Evolutionary conservation across 2,888 invertebrate species (phyloP).

Genomic region (Cephus pulcher): DNA sequence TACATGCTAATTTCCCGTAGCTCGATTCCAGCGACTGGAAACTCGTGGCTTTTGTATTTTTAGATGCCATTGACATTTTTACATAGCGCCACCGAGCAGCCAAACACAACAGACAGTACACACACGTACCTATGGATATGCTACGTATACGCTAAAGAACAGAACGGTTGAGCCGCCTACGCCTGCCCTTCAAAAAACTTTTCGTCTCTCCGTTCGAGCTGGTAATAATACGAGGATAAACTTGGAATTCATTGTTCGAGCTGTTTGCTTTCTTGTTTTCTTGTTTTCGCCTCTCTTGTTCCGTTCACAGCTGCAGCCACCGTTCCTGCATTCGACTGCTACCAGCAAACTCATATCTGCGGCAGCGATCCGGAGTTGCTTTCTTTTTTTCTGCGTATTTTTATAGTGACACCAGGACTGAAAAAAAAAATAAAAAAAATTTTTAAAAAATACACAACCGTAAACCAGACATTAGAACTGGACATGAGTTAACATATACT

Average conservation of each 20-base stretch:
- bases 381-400: slow-evolving; percentile 35
- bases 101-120: neutral
- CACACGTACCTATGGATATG: neutral
- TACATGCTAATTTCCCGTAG: neutral
- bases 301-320: neutral
- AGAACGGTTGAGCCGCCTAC: slow-evolving; percentile 33
- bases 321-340: neutral
- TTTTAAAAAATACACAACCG: neutral
- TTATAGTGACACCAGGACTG: slow-evolving; percentile 29
- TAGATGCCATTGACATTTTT: slow-evolving; percentile 58
- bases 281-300: neutral
- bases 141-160: neutral
- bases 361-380: neutral
- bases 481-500: neutral
- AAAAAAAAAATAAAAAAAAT: slow-evolving; percentile 3
- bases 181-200: slow-evolving; percentile 44
- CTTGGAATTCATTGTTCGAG: slow-evolving; percentile 39
- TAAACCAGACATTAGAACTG: neutral
- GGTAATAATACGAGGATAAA: slow-evolving; percentile 44
- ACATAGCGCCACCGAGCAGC: slow-evolving; percentile 27
- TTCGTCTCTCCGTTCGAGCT: slow-evolving; percentile 27
- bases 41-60: slow-evolving; percentile 39
- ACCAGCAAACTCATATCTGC: neutral
- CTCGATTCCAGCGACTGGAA: slow-evolving; percentile 3
- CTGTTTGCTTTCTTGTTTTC: neutral